Evolutionary conservation across 1,140 invertebrate species (phyloP).

Genomic region (Scaptomyza graminum): DNA sequence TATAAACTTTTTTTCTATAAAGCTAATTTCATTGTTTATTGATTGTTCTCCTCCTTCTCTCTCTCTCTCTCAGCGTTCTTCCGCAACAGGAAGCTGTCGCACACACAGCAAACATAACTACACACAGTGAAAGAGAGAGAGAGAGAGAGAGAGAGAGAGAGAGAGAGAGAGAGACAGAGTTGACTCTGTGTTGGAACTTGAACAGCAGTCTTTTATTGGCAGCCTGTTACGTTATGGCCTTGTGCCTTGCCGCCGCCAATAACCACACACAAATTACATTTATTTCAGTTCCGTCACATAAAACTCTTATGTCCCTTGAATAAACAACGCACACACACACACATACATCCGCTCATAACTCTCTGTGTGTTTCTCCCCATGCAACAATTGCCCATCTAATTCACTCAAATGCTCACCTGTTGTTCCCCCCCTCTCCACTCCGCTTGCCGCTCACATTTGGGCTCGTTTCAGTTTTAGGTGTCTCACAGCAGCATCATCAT

Average conservation of each 20-base stretch:
- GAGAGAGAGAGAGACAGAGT: not conserved
- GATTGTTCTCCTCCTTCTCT: no score
- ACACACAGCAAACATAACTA: slow-evolving; percentile 7
- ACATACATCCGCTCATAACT: slow-evolving; percentile 31
- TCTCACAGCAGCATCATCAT: slow-evolving; percentile 32
- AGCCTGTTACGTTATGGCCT: slow-evolving; percentile 43
- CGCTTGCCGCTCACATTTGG: slow-evolving; percentile 16
- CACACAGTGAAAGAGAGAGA: not conserved
- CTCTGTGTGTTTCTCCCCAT: slow-evolving; percentile 28
- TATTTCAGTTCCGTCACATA: slow-evolving; percentile 81
- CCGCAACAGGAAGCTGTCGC: slow-evolving; percentile 4
- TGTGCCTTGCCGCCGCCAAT: slow-evolving; percentile 56
- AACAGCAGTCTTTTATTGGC: slow-evolving; percentile 34
- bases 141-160: not conserved
- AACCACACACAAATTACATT: slow-evolving; percentile 79
- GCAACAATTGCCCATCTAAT: slow-evolving; percentile 80
- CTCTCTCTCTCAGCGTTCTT: slow-evolving; percentile 1
- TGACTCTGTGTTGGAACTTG: slow-evolving; percentile 16
- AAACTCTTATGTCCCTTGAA: slow-evolving; percentile 60
- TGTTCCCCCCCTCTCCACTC: slow-evolving; percentile 15
- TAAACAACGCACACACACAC: slow-evolving; percentile 11
- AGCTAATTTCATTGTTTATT: slow-evolving; percentile 41
- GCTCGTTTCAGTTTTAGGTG: slow-evolving; percentile 18
- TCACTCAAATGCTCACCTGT: slow-evolving; percentile 70
- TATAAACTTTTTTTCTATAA: slow-evolving; percentile 27